phyloP scores from a whole-genome alignment of 1,140 invertebrate genomes.

The Leguminivora glycinivorella region DNA sequence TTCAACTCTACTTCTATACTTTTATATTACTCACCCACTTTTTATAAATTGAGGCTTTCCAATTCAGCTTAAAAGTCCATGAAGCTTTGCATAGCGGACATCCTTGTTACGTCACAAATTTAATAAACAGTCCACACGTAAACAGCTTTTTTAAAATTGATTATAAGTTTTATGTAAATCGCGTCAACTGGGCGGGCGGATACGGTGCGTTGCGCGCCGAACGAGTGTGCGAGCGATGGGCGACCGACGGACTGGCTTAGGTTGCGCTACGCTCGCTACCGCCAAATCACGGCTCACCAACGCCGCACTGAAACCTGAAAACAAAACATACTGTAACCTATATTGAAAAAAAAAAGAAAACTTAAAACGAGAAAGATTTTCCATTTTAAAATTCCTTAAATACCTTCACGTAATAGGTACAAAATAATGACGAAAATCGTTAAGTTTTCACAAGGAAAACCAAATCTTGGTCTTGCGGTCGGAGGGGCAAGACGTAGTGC shows the following conservation, averaged over 20 bases:
- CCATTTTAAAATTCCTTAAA: background rate
- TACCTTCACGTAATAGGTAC: background rate
- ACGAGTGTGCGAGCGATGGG: constrained; percentile 45
- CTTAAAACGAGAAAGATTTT: background rate
- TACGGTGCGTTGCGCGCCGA: constrained; percentile 35
- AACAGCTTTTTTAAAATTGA: background rate
- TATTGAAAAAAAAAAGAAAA: background rate
- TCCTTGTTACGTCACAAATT: constrained; percentile 4
- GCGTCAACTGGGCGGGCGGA: constrained; percentile 13
- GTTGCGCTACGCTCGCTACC: constrained; percentile 24
- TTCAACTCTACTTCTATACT: constrained; percentile 10
- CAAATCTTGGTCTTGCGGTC: constrained; percentile 54
- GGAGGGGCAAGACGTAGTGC: constrained; percentile 62
- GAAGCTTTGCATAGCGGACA: background rate
- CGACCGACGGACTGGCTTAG: constrained; percentile 44
- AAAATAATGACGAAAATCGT: constrained; percentile 18
- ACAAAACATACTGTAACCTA: background rate
- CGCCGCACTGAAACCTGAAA: constrained; percentile 16
- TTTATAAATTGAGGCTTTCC: constrained; percentile 39
- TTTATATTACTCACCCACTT: constrained; percentile 54
- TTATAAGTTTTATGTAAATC: background rate
- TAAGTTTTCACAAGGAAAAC: constrained; percentile 45
- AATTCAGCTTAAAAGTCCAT: constrained; percentile 28
- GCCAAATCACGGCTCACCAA: constrained; percentile 2
- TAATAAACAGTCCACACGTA: constrained; percentile 1